phyloP scores from a whole-genome alignment of 2,797 vertebrate species.

The Prunella strophiata region DNA sequence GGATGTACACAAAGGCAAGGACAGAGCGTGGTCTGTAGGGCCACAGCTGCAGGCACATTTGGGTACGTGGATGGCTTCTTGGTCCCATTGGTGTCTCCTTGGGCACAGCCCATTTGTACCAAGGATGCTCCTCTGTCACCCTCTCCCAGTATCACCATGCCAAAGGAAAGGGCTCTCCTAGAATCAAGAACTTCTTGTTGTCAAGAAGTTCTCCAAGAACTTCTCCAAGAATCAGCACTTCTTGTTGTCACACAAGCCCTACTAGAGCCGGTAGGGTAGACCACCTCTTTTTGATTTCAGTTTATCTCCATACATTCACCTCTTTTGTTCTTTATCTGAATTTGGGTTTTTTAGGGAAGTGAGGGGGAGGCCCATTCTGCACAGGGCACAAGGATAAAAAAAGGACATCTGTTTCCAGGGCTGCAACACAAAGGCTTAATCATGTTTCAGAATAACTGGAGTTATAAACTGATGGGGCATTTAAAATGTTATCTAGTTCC shows the following conservation, averaged over 20 bases:
- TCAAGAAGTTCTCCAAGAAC: too few species aligned
- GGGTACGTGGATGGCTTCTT: not conserved
- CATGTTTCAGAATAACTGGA: not conserved
- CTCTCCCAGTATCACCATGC: fast-evolving
- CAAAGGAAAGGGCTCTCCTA: not conserved
- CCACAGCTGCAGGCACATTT: not conserved
- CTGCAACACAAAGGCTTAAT: not conserved
- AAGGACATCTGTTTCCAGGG: not conserved
- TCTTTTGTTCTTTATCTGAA: not conserved
- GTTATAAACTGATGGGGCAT: constrained; percentile 25
- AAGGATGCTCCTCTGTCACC: not conserved
- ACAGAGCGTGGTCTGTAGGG: fast-evolving
- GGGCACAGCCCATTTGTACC: not conserved
- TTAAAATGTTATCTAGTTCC: constrained; percentile 27
- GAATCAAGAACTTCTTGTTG: too few species aligned
- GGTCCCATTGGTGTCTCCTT: not conserved
- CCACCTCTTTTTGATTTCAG: not conserved
- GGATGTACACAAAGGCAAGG: not conserved
- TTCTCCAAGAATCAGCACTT: not conserved
- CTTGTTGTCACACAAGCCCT: not conserved
- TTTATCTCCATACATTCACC: not conserved
- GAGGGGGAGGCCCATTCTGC: not conserved
- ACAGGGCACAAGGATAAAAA: not conserved
- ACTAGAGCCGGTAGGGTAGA: not conserved
- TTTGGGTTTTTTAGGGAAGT: not conserved